These are phyloP conservation scores for Harmothoe impar DNA, from an alignment of 2,888 invertebrate species.

Conservation along the genomic window DNA sequence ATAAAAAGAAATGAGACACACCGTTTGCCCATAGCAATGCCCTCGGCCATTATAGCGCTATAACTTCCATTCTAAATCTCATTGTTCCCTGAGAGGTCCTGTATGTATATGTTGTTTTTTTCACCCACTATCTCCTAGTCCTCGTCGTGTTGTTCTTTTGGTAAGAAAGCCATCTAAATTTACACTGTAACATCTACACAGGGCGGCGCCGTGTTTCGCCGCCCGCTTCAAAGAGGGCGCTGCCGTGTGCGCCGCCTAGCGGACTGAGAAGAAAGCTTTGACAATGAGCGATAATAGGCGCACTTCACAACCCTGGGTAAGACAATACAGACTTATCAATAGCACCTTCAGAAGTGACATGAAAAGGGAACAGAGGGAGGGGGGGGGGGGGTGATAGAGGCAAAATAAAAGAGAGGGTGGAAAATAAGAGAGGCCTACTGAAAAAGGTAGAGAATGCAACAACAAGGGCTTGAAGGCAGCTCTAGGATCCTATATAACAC, in stretches of 20 bases:
- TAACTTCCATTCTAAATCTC: not conserved
- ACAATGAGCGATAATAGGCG: conserved; percentile 54
- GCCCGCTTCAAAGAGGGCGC: not conserved
- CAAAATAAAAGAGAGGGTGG: not conserved
- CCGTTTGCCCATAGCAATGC: too few relatives aligned
- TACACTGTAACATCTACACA: conserved; percentile 39
- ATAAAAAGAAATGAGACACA: too few relatives aligned
- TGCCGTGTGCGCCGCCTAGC: conserved; percentile 36
- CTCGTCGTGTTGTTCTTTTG: conserved; percentile 25
- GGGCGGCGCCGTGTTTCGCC: not conserved
- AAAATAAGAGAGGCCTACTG: not conserved
- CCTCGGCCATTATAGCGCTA: too few relatives aligned
- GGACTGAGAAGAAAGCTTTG: conserved; percentile 31
- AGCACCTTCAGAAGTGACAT: conserved; percentile 46
- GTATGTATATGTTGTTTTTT: not conserved
- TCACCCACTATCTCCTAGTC: not conserved
- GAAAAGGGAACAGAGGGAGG: too few relatives aligned
- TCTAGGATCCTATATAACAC: conserved; percentile 31
- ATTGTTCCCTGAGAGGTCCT: not conserved
- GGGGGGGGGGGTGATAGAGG: not conserved
- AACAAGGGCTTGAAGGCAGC: not conserved
- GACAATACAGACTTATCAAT: conserved; percentile 53
- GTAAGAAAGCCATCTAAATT: conserved; percentile 36
- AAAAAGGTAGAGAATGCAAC: conserved; percentile 10
- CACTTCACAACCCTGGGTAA: conserved; percentile 50